A percentile compares a stretch with the other conserved stretches of the same genome.
Conservation (phyloP, 2,113 vertebrate genomes). For the Drymodes brunneopygia region DNA sequence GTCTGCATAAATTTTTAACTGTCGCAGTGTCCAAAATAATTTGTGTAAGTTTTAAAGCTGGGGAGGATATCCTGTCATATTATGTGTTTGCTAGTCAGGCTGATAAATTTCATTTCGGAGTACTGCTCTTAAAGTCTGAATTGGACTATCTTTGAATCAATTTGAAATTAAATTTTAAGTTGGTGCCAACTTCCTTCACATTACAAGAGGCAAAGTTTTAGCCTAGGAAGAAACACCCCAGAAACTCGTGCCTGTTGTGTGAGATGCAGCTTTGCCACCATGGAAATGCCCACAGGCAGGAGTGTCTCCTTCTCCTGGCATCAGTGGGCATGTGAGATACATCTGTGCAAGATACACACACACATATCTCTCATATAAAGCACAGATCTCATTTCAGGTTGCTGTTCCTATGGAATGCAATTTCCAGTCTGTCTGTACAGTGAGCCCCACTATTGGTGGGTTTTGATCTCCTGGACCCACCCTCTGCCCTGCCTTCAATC, state of each 20-base stretch:
- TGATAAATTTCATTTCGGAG: neutral
- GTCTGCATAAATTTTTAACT: constrained; percentile 60
- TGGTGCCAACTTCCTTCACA: neutral
- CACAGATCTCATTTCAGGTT: neutral
- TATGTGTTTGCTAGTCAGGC: neutral
- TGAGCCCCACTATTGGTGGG: neutral
- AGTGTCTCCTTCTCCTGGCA: neutral
- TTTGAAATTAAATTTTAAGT: constrained; percentile 56
- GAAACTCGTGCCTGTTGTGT: neutral
- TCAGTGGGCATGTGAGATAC: neutral
- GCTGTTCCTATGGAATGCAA: neutral
- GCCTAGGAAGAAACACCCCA: neutral
- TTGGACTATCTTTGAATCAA: neutral
- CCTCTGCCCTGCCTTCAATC: neutral
- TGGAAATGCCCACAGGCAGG: neutral
- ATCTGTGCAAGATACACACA: neutral
- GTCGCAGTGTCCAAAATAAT: constrained; percentile 44
- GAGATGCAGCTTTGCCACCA: neutral
- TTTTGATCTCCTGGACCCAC: neutral
- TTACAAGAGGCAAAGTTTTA: neutral
- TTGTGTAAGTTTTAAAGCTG: constrained; percentile 30
- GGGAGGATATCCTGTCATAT: neutral
- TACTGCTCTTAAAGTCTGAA: neutral
- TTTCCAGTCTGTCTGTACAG: neutral
- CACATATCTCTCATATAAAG: neutral